These are phyloP conservation scores for Alcedo quadribrachys DNA, from an alignment of 2,797 vertebrate genomes.

Conservation along the genomic window DNA sequence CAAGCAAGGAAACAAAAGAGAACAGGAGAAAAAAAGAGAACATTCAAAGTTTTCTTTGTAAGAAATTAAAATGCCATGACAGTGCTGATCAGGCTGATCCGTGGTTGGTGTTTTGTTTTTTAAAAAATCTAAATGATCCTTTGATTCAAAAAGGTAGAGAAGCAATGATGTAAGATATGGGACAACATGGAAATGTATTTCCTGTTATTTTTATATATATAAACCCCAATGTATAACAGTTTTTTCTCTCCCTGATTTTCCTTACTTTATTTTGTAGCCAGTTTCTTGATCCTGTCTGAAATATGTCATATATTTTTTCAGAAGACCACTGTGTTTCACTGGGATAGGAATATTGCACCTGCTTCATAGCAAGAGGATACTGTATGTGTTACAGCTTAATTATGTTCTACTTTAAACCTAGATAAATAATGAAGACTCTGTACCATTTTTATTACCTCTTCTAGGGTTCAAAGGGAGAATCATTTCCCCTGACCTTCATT, in stretches of 20 bases:
- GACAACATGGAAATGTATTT: background rate
- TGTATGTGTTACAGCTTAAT: conserved; percentile 41
- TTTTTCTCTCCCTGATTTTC: conserved; percentile 16
- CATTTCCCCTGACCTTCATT: conserved; percentile 41
- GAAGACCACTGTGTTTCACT: conserved; percentile 54
- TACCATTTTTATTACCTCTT: conserved; percentile 65
- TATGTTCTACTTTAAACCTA: conserved; percentile 67
- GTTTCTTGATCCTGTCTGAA: conserved; percentile 57
- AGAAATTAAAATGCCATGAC: background rate
- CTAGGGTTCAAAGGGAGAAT: conserved; percentile 57
- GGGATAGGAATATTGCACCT: conserved; percentile 38
- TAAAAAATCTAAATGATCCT: background rate
- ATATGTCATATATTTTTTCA: conserved; percentile 51
- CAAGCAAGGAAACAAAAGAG: conserved; percentile 9
- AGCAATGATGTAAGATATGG: background rate
- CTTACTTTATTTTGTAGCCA: conserved; percentile 60
- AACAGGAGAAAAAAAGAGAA: background rate
- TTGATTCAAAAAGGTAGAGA: background rate
- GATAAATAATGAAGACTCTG: conserved; percentile 68
- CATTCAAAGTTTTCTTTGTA: background rate
- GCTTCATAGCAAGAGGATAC: conserved; percentile 43
- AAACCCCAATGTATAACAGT: background rate
- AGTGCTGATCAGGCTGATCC: conserved; percentile 26
- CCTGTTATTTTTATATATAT: background rate
- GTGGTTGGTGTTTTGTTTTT: conserved; percentile 40